Conservation (phyloP, 2,888 invertebrate genomes). For the Argyresthia albistria region DNA sequence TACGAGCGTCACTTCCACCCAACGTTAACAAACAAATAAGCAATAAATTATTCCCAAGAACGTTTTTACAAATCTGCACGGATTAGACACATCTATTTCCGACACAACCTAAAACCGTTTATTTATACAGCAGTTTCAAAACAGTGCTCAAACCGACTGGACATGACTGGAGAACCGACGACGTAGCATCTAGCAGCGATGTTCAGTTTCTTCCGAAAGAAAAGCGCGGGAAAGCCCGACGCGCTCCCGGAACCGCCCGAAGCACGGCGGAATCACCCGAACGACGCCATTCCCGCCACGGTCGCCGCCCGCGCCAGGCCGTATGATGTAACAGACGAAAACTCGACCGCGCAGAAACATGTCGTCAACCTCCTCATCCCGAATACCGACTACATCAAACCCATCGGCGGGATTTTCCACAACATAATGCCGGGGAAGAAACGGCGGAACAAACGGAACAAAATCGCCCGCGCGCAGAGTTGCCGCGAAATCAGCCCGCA, state of each 20-base stretch:
- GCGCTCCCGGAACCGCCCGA: conserved; percentile 24
- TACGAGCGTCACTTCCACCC: neutral
- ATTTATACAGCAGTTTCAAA: conserved; percentile 29
- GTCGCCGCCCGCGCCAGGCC: conserved; percentile 38
- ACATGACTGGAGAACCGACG: conserved; percentile 33
- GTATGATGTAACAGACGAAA: conserved; percentile 35
- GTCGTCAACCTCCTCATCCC: conserved; percentile 60
- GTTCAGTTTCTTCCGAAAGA: conserved; percentile 61
- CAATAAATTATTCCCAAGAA: too few species aligned
- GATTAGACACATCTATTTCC: neutral
- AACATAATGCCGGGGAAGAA: conserved; percentile 58
- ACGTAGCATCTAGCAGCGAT: conserved; percentile 32
- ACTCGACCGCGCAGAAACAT: conserved; percentile 42
- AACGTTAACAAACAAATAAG: too few species aligned
- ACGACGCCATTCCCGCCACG: conserved; percentile 22
- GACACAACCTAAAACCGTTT: conserved; percentile 3
- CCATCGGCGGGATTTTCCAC: conserved; percentile 49
- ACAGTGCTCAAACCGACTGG: conserved; percentile 28
- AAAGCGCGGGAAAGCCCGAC: conserved; percentile 57
- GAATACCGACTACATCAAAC: conserved; percentile 49
- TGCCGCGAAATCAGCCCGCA: conserved; percentile 34
- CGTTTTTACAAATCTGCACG: conserved; percentile 3
- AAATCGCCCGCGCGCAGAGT: conserved; percentile 33
- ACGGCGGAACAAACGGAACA: conserved; percentile 29
- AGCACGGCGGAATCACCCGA: conserved; percentile 31